These are phyloP conservation scores for Sylvietta virens DNA, from an alignment of 2,113 vertebrate species.

Conservation along the genomic window DNA sequence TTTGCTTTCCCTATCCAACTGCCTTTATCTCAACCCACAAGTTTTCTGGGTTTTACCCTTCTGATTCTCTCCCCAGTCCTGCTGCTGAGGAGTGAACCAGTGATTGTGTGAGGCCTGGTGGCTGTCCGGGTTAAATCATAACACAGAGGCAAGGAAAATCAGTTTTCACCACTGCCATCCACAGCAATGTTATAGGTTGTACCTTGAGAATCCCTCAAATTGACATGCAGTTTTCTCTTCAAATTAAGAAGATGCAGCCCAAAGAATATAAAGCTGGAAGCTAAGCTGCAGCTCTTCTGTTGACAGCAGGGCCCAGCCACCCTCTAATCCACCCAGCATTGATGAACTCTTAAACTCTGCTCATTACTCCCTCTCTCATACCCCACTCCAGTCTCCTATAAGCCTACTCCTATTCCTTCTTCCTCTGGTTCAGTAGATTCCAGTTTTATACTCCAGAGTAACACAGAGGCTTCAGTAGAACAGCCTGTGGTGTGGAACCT, in stretches of 20 bases:
- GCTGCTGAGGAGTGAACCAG: background rate
- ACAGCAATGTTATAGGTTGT: background rate
- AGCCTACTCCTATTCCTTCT: background rate
- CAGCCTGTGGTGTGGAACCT: background rate
- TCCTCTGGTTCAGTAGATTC: background rate
- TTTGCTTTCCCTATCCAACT: background rate
- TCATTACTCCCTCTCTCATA: background rate
- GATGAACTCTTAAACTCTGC: background rate
- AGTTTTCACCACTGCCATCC: background rate
- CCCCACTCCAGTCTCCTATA: fast-evolving
- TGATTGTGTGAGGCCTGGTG: no score
- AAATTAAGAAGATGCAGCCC: background rate
- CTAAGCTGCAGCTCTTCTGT: background rate
- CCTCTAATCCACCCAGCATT: background rate
- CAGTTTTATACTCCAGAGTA: background rate
- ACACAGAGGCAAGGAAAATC: background rate
- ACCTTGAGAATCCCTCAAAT: background rate
- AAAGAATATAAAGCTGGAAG: background rate
- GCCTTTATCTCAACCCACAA: background rate
- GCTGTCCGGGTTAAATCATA: background rate
- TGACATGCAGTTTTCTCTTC: background rate
- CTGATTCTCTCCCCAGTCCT: background rate
- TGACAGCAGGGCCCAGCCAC: background rate
- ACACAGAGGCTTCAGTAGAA: background rate
- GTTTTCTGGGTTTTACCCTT: background rate